Evolutionary conservation across 1,140 invertebrate genomes (phyloP), one percentile per base, ranked within the genome.

Genomic region (Drosophila funebris): DNA sequence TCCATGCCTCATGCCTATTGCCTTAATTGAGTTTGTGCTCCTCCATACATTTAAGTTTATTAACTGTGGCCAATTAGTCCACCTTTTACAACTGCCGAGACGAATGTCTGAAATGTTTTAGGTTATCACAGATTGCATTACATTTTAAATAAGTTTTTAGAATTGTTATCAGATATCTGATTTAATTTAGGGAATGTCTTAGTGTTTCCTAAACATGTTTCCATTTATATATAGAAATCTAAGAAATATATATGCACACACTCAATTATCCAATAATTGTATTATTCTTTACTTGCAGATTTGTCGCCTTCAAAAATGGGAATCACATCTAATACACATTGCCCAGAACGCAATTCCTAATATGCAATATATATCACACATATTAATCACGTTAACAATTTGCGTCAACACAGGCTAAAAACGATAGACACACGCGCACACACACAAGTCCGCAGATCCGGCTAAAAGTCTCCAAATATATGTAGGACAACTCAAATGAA

Each of bases 51-150:
- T 52, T 33, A 52, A 27, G 44, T 33, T 39, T 61, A 57, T 57
- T 58, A 48, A 63, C 70, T 63, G 72, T 67, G 50, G 62, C 73
- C 69, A 72, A 84, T 77, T 84, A 84, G 62, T 37, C 39, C 29
- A 60, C 44, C 31, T 29, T 64, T 56, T 33, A 39, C 13, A 22
- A 22, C 9, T 29, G 3, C 14, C 61, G 52, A 6, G 18, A 41
- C 43, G 41, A 39, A 71, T 50, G 33, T n/a, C 20, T 20, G 48
- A 46, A 48, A 16, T 8, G 20, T 14, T 50, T 14, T 11, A 16
- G 18, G 27, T 41, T 54, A 52, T 36, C 43, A 36, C 16, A 31
- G 24, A 54, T 53, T 46, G 43, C 46, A 41, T 20, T 41, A 31
- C 14, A 0, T n/a, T 61, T 58, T 8, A 14, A 48, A 60, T 37